Base-by-base conservation (phyloP, 2,797 vertebrate species). In the Anolis apletophallus region DNA sequence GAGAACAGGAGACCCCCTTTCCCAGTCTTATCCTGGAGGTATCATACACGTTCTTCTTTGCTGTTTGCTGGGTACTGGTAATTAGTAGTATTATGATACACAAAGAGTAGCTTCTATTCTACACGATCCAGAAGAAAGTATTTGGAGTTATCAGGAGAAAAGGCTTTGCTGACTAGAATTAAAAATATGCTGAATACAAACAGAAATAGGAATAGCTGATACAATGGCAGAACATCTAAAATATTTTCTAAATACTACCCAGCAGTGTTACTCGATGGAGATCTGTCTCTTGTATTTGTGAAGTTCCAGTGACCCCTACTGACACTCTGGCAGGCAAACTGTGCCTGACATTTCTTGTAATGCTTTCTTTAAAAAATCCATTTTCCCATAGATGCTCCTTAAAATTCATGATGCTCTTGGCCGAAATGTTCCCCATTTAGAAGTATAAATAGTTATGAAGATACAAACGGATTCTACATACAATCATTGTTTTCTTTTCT, bases 401-500 rank as follows among this genome's bases (percentile, higher is more conserved):
- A 3, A 32, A 81, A 46, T 57, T 8, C 13, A 61, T 57, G 23
- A 55, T 82, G 36, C 46, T 69, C 26, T 32, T 79, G 84, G 77
- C 10, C 34, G 21, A 40, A 21, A 17, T 77, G 69, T 76, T 23
- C 3, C 50, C 23, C 1, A 71, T 78, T 61, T 71, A 52, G 54
- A 81, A 32, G 12, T 23, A 29, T 16, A 40, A 68, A 9, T 46
- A 14, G 32, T 80, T 74, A 88, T 89, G 76, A 78, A 72, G 26
- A 61, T 64, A 67, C 10, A 40, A 59, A 57, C 17, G 73, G 57
- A 84, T 81, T 80, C 36, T 74, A 92, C 75, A 89, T 54, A 87
- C 84, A 93, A 85, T 80, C 74, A 92, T 87, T 82, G 16, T 19
- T 17, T 16, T 75, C 83, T 87, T 88, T 46, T 88, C 86, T 89